Evolutionary conservation across 1,140 invertebrate genomes (phyloP), one percentile per base, ranked within the genome.

Genomic region (Drosophila lini): DNA sequence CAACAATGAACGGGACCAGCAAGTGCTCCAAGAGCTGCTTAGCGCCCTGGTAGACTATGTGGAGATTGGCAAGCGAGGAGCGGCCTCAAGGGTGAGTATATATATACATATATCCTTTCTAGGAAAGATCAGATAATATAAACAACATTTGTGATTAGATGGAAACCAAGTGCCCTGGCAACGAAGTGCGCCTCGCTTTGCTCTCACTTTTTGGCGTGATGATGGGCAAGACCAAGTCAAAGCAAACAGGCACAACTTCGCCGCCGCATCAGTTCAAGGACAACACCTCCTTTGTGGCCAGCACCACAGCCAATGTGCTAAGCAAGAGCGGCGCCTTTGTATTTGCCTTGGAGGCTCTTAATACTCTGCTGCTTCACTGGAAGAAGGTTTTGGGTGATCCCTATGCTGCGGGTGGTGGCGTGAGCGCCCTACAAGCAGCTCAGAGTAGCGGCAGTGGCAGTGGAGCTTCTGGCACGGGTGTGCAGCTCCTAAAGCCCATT

Each of bases 121-220:
- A 25, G 31, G 8, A n/a, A 28, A 2, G 13, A 28, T n/a, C 5
- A 5, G 5, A 5, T n/a, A 9, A n/a, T 16, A 3, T 25, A 2
- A 7, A 15, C 3, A 25, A 15, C 0, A 0, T 2, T 2, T 9
- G 25, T 47, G 5, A 9, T 28, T 15, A 47, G 85, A 80, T 92
- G 82, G 77, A 83, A 69, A 92, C 94, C 19, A 93, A 96, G 55
- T 95, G 93, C 22, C 94, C 94, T 16, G 94, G 94, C 48, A 93
- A 95, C 82, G 97, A 98, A 93, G 96, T 98, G 57, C 97, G 98
- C 89, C 93, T 98, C 4, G 95, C 98, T 11, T 95, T 98, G n/a
- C 96, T 98, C 94, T 94, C 97, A 31, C 93, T 98, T 28, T 94
- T 96, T 42, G 80, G 91, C 3, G 92, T 92, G 10, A 75, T 92